Conservation (phyloP, 2,113 vertebrate genomes). For the Mormyrus lacerda region DNA sequence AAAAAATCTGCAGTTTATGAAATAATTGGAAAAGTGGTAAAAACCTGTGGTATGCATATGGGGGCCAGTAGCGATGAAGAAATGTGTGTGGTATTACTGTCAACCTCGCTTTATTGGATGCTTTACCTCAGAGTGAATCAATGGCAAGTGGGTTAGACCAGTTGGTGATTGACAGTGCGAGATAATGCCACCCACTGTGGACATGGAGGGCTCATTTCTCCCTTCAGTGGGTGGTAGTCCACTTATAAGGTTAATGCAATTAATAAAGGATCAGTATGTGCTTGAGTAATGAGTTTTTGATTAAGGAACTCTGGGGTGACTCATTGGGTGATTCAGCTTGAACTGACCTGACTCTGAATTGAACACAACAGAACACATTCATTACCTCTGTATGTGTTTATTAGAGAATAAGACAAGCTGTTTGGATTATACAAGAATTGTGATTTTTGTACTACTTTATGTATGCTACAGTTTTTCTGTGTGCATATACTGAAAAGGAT, state of each 20-base stretch:
- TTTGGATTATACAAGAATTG: not conserved
- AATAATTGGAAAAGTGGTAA: too few species aligned
- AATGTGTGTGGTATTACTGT: not conserved
- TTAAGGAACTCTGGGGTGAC: not conserved
- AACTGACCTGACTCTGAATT: not conserved
- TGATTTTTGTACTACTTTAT: not conserved
- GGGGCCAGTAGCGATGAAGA: not conserved
- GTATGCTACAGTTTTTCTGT: not conserved
- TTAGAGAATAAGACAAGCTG: not conserved
- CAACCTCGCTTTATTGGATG: not conserved
- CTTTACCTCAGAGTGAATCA: not conserved
- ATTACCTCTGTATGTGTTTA: not conserved
- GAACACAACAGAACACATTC: not conserved
- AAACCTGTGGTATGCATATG: not conserved
- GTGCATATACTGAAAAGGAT: not conserved
- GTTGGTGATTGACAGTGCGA: not conserved
- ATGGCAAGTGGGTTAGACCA: not conserved
- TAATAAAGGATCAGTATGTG: not conserved
- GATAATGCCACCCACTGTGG: not conserved
- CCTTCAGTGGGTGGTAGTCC: not conserved
- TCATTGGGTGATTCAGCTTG: not conserved
- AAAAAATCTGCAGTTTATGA: too few species aligned
- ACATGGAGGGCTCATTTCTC: not conserved
- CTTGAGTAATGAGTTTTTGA: not conserved
- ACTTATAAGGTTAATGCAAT: constrained; percentile 4